Evolutionary conservation across 2,797 vertebrate genomes (phyloP), one percentile per base, ranked within the genome.

Genomic region (Karalla daura): DNA sequence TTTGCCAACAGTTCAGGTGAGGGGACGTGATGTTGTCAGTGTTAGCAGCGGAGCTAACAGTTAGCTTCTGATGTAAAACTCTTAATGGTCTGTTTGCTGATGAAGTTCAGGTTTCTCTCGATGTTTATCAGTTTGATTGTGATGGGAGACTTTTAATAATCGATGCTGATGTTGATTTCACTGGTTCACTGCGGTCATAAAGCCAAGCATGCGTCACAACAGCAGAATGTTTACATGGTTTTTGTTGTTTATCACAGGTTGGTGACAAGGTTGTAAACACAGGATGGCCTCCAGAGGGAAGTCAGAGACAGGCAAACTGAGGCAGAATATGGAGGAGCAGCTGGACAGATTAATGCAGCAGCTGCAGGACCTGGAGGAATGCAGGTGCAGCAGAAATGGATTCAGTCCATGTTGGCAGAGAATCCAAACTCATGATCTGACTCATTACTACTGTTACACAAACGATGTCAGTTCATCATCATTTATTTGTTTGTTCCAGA

Each of bases 281-380:
- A 91, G 74, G 69, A 99, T 99, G 98, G 98, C 97, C 82, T 99
- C 97, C 66, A 95, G 97, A 25, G 97, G 97, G 63, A 96, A 95
- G 90, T 95, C 93, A 2, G 98, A 99, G 91, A 99, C 98, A 14
- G 94, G 94, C 62, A 99, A 98, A 85, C 72, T 99, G 47, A 96
- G 93, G 79, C 97, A 98, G 76, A 99, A 99, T 65, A 94, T 99
- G 92, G 98, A 99, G 74, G 98, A 98, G 76, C 98, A 99, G 66
- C 89, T 99, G 55, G 98, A 99, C 82, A 93, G 98, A 72, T 83
- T 99, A 65, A 96, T 99, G 97, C 98, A 99, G 78, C 98, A 99
- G 65, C 94, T 99, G 40, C 96, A 98, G 66, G 98, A 99, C 70
- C 91, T 99, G 75, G 98, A 99, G 64, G 97, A 97, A 63, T 98